Conservation (phyloP, 2,113 vertebrate species). For the Neofelis nebulosa region DNA sequence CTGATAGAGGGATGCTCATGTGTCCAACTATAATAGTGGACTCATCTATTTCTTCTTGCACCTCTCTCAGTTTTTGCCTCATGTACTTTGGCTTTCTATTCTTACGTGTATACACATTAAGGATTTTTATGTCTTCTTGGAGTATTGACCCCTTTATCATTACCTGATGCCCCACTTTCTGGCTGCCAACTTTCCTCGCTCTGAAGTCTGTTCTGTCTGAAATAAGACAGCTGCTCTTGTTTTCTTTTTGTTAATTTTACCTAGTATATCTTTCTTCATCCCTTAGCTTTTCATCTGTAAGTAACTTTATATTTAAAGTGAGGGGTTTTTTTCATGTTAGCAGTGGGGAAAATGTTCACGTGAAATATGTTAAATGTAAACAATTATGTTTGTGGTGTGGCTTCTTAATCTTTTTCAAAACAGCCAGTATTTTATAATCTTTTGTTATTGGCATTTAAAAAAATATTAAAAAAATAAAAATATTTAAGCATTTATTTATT, state of each 20-base stretch:
- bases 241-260: not conserved
- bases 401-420: slow-evolving; percentile 16
- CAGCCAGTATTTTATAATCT: not conserved
- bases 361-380: not conserved
- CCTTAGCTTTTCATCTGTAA: not conserved
- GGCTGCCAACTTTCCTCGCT: not conserved
- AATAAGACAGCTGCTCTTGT: not conserved
- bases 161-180: not conserved
- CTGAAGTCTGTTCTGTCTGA: not conserved
- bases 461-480: not conserved
- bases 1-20: not conserved
- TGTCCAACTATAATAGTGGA: not conserved
- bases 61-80: not conserved
- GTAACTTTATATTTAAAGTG: not conserved
- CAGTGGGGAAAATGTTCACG: not conserved
- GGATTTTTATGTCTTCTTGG: not conserved
- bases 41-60: not conserved
- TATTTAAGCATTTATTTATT: not conserved
- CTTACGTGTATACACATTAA: not conserved
- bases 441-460: not conserved
- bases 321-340: not conserved
- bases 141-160: not conserved
- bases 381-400: not conserved
- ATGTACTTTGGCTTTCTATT: not conserved
- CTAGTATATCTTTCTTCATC: not conserved